Percentiles rank a stretch among this genome's conserved stretches.
Evolutionary conservation across 2,888 invertebrate genomes (phyloP).

Genomic region (Trichopoda pennipes): DNA sequence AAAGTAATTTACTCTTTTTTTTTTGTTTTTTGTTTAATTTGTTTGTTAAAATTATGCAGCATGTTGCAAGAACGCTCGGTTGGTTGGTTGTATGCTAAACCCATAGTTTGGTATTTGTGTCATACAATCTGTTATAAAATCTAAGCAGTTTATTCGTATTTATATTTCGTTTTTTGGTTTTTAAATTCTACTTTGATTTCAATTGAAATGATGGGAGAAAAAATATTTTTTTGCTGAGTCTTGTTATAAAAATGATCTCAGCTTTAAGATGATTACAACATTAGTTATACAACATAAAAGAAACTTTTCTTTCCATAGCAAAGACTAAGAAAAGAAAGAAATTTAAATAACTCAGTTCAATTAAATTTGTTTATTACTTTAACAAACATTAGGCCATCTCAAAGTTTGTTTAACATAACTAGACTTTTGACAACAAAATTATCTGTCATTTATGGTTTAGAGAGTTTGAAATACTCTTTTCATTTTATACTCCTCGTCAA

Average conservation of each 20-base stretch:
- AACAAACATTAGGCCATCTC: too few relatives aligned
- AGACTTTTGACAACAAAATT: too few relatives aligned
- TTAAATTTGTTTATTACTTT: too few relatives aligned
- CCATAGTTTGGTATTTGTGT: slow-evolving; percentile 51
- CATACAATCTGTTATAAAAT: slow-evolving; percentile 56
- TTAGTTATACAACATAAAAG: background rate
- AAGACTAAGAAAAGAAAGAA: background rate
- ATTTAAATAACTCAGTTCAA: too few relatives aligned
- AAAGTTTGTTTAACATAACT: too few relatives aligned
- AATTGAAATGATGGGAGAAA: slow-evolving; percentile 39
- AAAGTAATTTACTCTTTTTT: background rate
- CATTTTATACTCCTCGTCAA: too few relatives aligned
- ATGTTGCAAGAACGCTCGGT: slow-evolving; percentile 16
- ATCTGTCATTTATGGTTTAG: too few relatives aligned
- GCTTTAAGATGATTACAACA: slow-evolving; percentile 28
- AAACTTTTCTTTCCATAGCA: background rate
- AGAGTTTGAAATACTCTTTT: too few relatives aligned
- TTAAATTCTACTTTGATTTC: slow-evolving; percentile 47
- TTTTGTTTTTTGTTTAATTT: too few relatives aligned
- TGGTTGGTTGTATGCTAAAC: slow-evolving; percentile 37
- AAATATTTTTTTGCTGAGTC: slow-evolving; percentile 7
- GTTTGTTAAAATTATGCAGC: slow-evolving; percentile 30
- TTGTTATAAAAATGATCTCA: slow-evolving; percentile 23
- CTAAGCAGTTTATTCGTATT: slow-evolving; percentile 39
- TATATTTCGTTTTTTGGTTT: background rate